Evolutionary conservation across 1,140 invertebrate species (phyloP).

Genomic region (honey bee (Apis mellifera)): Amel_HAv3.1 CM009933.2:5386001-5386500

Average conservation of each 20-base stretch:
- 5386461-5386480: conserved; percentile 31
- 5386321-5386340: conserved; percentile 2
- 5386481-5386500: conserved; percentile 18
- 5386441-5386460: conserved; percentile 53
- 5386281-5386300: conserved; percentile 21
- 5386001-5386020: conserved; percentile 68
- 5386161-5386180: too few relatives aligned
- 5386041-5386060: conserved; percentile 61
- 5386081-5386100: too few relatives aligned
- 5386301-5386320: conserved; percentile 43
- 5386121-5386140: too few relatives aligned
- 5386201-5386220: conserved; percentile 9
- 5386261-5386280: not conserved
- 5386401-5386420: conserved; percentile 46
- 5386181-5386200: not conserved
- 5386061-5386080: not conserved
- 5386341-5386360: conserved; percentile 12
- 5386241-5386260: conserved; percentile 3
- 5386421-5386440: conserved; percentile 31
- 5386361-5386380: conserved; percentile 50
- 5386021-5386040: conserved; percentile 73
- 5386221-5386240: not conserved
- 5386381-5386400: conserved; percentile 48
- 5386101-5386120: too few relatives aligned
- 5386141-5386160: too few relatives aligned